Percentiles rank a stretch among this genome's conserved stretches.
phyloP scores from a whole-genome alignment of 1,140 invertebrate genomes.

The Argopecten irradians region DNA sequence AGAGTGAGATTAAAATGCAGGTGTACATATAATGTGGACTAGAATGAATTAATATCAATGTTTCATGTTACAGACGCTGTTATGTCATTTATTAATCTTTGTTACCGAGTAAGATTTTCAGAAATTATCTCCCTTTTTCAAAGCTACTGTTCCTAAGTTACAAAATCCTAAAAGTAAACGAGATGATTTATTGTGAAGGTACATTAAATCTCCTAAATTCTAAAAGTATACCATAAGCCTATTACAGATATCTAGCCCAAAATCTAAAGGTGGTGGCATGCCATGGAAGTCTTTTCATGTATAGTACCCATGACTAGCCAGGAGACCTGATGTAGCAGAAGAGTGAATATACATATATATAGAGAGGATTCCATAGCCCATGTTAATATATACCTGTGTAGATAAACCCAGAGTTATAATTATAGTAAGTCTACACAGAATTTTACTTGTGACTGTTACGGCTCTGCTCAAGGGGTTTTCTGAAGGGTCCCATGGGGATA shows the following conservation, averaged over 20 bases:
- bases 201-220: no score
- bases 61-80: not conserved
- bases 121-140: not conserved
- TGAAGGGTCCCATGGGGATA: slow-evolving; percentile 6
- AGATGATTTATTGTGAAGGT: no score
- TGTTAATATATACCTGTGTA: not conserved
- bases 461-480: not conserved
- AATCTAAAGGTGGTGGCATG: no score
- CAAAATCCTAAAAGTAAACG: no score
- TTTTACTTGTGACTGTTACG: slow-evolving; percentile 10
- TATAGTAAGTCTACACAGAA: not conserved
- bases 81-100: not conserved
- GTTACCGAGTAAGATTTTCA: not conserved
- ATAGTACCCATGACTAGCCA: not conserved
- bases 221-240: not conserved
- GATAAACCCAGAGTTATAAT: not conserved
- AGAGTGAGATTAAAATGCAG: no score
- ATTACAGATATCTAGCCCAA: not conserved
- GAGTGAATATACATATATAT: not conserved
- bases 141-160: not conserved
- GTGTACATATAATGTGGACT: no score
- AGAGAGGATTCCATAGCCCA: not conserved
- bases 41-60: not conserved
- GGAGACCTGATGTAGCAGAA: not conserved
- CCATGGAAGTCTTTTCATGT: not conserved